These are phyloP conservation scores for Leptinotarsa lineolata DNA, from an alignment of 1,140 invertebrate species.

Conservation along the genomic window DNA sequence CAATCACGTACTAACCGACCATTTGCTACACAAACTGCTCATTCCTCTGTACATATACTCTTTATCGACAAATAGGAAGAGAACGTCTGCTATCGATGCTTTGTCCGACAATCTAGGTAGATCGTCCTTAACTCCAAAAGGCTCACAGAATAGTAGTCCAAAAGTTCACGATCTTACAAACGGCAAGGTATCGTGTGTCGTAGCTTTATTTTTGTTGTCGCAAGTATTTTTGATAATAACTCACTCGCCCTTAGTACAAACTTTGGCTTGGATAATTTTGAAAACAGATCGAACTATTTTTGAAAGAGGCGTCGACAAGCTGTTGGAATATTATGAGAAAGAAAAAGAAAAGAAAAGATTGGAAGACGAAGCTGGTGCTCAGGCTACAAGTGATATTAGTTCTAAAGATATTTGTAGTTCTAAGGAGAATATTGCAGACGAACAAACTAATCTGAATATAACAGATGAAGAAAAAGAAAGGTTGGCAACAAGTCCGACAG, in stretches of 20 bases:
- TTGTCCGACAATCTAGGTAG: slow-evolving; percentile 60
- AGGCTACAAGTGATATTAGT: slow-evolving; percentile 38
- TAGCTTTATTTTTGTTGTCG: slow-evolving; percentile 89
- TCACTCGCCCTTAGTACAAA: slow-evolving; percentile 84
- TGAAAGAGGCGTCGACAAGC: slow-evolving; percentile 64
- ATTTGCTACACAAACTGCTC: slow-evolving; percentile 89
- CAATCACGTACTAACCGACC: slow-evolving; percentile 95
- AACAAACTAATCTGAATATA: slow-evolving; percentile 80
- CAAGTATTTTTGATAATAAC: slow-evolving; percentile 96
- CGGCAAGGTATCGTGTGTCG: slow-evolving; percentile 75
- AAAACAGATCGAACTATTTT: slow-evolving; percentile 75
- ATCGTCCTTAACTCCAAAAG: slow-evolving; percentile 49
- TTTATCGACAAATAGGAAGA: slow-evolving; percentile 60
- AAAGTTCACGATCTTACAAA: slow-evolving; percentile 40
- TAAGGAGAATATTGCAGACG: slow-evolving; percentile 47
- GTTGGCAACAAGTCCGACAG: slow-evolving; percentile 60
- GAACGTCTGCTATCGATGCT: slow-evolving; percentile 56
- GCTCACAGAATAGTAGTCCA: slow-evolving; percentile 27
- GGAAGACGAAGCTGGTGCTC: slow-evolving; percentile 51
- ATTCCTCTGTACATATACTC: slow-evolving; percentile 96
- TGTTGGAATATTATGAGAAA: slow-evolving; percentile 56
- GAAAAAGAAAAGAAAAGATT: slow-evolving; percentile 37
- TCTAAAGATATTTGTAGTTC: slow-evolving; percentile 43
- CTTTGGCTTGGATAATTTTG: slow-evolving; percentile 86
- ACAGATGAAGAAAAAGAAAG: slow-evolving; percentile 92